Conservation (phyloP, 2,113 vertebrate genomes). For the Sceloporus undulatus region DNA sequence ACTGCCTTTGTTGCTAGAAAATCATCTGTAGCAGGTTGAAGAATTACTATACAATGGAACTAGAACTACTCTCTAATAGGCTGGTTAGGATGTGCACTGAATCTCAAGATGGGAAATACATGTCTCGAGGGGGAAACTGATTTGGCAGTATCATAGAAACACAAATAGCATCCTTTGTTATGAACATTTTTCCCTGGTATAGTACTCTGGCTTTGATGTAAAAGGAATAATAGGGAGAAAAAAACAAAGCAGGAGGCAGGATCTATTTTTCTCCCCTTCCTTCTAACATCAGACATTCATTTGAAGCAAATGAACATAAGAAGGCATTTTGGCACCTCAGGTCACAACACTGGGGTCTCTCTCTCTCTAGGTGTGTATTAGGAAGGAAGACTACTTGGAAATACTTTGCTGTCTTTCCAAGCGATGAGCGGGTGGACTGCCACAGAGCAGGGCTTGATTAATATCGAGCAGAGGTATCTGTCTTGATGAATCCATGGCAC, state of each 20-base stretch:
- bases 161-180: slow-evolving; percentile 41
- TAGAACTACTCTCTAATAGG: slow-evolving; percentile 20
- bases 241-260: slow-evolving; percentile 42
- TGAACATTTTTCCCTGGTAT: slow-evolving; percentile 13
- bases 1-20: rapidly evolving
- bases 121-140: rapidly evolving
- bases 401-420: slow-evolving; percentile 49
- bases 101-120: background rate
- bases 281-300: slow-evolving; percentile 42
- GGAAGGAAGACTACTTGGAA: slow-evolving; percentile 31
- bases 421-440: slow-evolving; percentile 66
- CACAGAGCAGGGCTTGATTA: slow-evolving; percentile 69
- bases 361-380: no score
- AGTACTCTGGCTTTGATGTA: rapidly evolving
- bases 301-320: slow-evolving; percentile 53
- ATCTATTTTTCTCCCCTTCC: slow-evolving; percentile 3
- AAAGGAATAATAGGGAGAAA: background rate
- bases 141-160: slow-evolving; percentile 15
- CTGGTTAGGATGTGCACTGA: rapidly evolving
- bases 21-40: rapidly evolving
- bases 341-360: slow-evolving; percentile 29
- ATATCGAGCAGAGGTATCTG: slow-evolving; percentile 67
- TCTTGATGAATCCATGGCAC: slow-evolving; percentile 68
- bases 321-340: slow-evolving; percentile 53
- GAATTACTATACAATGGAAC: slow-evolving; percentile 7